A percentile compares a stretch with the other conserved stretches of the same genome.
phyloP scores from a whole-genome alignment of 2,113 vertebrate genomes.

The Catharus minimus region DNA sequence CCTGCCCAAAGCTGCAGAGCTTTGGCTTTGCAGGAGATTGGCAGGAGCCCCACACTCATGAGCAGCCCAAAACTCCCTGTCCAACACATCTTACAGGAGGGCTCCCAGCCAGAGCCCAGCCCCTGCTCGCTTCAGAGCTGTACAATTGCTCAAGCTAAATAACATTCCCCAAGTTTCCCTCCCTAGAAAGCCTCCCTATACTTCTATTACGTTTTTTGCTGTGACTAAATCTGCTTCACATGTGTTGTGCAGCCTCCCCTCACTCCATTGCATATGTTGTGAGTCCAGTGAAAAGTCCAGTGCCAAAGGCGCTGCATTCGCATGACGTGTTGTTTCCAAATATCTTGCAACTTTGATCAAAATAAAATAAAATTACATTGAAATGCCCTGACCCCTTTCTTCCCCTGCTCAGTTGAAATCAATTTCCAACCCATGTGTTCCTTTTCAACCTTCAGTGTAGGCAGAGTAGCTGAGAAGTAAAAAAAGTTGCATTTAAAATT shows the following conservation, averaged over 20 bases:
- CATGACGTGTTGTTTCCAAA: constrained; percentile 11
- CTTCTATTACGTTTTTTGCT: background rate
- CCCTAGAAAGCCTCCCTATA: background rate
- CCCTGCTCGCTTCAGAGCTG: background rate
- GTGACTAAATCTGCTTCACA: background rate
- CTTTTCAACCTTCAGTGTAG: background rate
- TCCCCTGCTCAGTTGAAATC: background rate
- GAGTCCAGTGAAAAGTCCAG: background rate
- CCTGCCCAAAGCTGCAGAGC: background rate
- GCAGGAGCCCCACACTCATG: background rate
- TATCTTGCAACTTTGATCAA: background rate
- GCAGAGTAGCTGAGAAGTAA: background rate
- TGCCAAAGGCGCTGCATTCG: background rate
- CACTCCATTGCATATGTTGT: background rate
- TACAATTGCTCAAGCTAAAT: background rate
- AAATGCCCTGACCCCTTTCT: background rate
- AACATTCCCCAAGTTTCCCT: background rate
- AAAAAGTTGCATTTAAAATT: background rate
- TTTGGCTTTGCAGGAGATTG: background rate
- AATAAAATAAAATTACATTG: background rate
- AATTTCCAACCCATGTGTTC: background rate
- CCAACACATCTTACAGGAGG: background rate
- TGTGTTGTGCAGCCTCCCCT: background rate
- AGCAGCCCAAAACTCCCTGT: background rate
- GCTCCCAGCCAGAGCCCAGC: background rate